These are phyloP conservation scores for Cyanoderma ruficeps DNA, from an alignment of 2,113 vertebrate genomes.

Conservation along the genomic window DNA sequence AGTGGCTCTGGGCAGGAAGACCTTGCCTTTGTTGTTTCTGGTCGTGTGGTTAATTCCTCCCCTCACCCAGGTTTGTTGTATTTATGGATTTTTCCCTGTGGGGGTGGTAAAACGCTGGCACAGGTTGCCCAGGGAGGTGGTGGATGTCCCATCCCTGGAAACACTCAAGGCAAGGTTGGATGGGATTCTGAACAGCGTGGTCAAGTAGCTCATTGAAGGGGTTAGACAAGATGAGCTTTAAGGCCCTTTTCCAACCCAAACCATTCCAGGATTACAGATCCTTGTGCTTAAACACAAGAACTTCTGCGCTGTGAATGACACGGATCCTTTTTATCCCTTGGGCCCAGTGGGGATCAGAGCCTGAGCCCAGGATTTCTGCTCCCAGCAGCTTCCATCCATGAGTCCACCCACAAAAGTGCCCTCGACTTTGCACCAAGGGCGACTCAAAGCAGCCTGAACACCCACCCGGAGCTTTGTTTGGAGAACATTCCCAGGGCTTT, in stretches of 20 bases:
- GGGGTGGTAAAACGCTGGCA: neutral
- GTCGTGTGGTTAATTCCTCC: neutral
- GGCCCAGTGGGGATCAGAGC: neutral
- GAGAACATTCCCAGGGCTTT: constrained; percentile 33
- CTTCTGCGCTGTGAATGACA: neutral
- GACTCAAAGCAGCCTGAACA: constrained; percentile 10
- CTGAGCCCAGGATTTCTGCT: neutral
- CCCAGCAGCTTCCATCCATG: neutral
- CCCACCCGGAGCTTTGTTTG: constrained; percentile 13
- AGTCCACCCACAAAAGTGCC: neutral
- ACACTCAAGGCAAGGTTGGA: neutral
- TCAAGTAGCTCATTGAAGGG: neutral
- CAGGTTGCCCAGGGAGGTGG: neutral
- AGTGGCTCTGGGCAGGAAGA: neutral
- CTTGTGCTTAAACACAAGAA: neutral
- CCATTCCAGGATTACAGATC: neutral
- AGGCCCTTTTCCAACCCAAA: neutral
- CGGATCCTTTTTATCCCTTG: neutral
- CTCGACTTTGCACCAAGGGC: neutral
- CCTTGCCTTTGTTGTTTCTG: neutral
- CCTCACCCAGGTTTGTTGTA: neutral
- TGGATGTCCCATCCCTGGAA: neutral
- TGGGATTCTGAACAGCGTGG: neutral
- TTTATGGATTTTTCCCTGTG: neutral
- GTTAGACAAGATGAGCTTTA: neutral